Evolutionary conservation across 2,797 vertebrate genomes (phyloP).

Genomic region (Synanceia verrucosa): DNA sequence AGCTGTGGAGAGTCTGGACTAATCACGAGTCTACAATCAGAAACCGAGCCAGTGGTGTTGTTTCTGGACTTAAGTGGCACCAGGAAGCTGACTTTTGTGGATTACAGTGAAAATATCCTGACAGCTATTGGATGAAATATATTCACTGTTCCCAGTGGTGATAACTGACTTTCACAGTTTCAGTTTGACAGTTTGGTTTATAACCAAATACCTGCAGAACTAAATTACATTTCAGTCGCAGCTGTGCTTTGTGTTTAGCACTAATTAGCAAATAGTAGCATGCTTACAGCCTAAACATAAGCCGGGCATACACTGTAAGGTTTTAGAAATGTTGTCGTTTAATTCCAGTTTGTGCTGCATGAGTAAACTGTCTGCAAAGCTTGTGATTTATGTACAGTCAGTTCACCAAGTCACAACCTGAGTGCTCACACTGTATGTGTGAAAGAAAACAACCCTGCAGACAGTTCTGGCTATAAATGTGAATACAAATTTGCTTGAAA

Average conservation of each 20-base stretch:
- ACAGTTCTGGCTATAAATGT: neutral
- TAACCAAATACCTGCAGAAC: neutral
- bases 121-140: neutral
- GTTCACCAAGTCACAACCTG: too few species aligned
- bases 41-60: neutral
- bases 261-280: neutral
- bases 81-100: neutral
- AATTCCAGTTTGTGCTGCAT: neutral
- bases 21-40: constrained; percentile 3
- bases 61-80: neutral
- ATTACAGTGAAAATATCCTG: neutral
- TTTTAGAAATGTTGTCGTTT: neutral
- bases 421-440: neutral
- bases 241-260: neutral
- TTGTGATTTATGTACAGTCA: neutral
- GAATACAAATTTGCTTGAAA: neutral
- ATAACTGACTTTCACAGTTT: neutral
- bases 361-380: neutral
- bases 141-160: neutral
- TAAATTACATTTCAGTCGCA: neutral
- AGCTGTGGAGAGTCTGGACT: constrained; percentile 7
- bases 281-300: neutral
- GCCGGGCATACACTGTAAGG: neutral
- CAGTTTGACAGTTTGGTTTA: neutral
- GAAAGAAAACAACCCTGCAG: neutral